Evolutionary conservation across 1,140 invertebrate genomes (phyloP).

Genomic region (Trichoplusia ni): DNA sequence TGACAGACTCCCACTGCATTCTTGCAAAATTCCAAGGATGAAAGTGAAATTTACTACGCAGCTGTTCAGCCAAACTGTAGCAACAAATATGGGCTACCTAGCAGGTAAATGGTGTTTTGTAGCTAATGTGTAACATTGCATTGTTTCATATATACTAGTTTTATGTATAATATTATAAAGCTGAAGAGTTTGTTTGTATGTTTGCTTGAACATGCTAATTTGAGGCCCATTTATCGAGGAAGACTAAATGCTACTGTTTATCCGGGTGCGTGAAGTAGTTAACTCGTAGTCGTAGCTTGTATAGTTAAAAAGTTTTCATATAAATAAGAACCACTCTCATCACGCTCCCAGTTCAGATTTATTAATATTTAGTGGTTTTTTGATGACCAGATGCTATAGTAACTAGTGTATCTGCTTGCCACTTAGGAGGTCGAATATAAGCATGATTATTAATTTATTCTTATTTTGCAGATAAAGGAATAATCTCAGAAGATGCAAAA

Average conservation of each 20-base stretch:
- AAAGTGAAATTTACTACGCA: slow-evolving; percentile 39
- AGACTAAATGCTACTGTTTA: neutral
- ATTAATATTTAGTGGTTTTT: neutral
- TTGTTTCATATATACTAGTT: neutral
- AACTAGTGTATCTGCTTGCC: neutral
- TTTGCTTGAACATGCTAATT: neutral
- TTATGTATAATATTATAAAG: neutral
- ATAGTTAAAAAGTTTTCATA: neutral
- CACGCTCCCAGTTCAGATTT: too few relatives aligned
- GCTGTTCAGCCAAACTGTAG: slow-evolving; percentile 37
- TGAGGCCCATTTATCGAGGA: neutral
- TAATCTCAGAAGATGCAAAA: slow-evolving; percentile 27
- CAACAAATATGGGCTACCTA: slow-evolving; percentile 30
- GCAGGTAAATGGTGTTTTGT: slow-evolving; percentile 19
- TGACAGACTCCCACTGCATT: too few relatives aligned
- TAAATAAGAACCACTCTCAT: neutral
- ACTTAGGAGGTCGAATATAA: neutral
- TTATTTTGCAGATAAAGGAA: slow-evolving; percentile 37
- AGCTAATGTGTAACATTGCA: neutral
- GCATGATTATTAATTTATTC: neutral
- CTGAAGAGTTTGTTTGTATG: neutral
- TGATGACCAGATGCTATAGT: neutral
- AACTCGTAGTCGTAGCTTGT: too few relatives aligned
- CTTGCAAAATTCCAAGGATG: slow-evolving; percentile 44
- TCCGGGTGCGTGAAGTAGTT: too few relatives aligned